These are phyloP conservation scores for Darevskia nairensis DNA, from an alignment of 2,797 vertebrate genomes.

Conservation along the genomic window DNA sequence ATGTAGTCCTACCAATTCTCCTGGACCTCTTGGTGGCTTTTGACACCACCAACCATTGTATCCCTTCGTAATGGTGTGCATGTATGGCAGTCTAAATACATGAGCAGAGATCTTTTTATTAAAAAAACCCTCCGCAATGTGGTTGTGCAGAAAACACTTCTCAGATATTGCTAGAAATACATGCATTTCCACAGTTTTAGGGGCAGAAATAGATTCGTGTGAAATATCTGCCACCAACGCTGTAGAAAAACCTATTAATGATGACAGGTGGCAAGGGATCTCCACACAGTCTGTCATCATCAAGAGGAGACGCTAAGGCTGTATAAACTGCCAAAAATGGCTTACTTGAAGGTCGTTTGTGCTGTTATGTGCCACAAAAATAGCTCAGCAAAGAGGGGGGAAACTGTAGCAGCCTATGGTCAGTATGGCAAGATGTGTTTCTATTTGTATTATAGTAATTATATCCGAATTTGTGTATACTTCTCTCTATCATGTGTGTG, in stretches of 20 bases:
- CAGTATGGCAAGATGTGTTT: too few relatives aligned
- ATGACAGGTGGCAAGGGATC: slow-evolving; percentile 26
- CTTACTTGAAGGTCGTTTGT: slow-evolving; percentile 16
- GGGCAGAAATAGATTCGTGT: slow-evolving; percentile 14
- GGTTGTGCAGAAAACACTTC: neutral
- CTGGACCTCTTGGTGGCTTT: neutral
- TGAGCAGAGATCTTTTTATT: neutral
- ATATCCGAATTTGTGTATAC: too few relatives aligned
- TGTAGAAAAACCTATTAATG: slow-evolving; percentile 34
- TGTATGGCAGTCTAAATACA: neutral
- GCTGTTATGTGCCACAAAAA: slow-evolving; percentile 36
- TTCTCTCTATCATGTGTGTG: too few relatives aligned
- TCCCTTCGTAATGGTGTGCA: neutral
- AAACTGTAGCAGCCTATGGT: neutral
- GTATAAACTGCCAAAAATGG: neutral
- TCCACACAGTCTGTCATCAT: slow-evolving; percentile 25
- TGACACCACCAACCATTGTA: neutral
- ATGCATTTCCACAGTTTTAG: neutral
- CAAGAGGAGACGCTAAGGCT: neutral
- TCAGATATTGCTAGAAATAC: neutral
- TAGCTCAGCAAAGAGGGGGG: neutral
- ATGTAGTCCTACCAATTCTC: neutral
- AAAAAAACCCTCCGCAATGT: neutral
- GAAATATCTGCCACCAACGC: slow-evolving; percentile 39
- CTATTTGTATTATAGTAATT: too few relatives aligned